These are phyloP conservation scores for Aurelia aurita DNA, from an alignment of 30 jellyfish, hydroid and myxozoan species.

Conservation along the genomic window DNA sequence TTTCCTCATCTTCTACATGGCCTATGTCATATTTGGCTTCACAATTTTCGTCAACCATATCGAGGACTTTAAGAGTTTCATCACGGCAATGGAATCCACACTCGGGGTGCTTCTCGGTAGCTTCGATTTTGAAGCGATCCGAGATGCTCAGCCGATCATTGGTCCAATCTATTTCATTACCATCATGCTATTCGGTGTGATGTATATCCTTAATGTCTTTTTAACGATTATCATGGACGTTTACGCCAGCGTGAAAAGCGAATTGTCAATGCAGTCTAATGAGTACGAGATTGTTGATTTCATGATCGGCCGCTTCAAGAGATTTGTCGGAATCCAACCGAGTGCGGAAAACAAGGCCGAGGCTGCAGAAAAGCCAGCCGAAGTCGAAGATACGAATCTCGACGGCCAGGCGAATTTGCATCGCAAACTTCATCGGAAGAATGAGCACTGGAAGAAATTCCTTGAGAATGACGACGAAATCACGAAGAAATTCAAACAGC, in stretches of 20 bases:
- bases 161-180: conserved; percentile 91
- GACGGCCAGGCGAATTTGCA: not conserved
- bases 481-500: conserved; percentile 81
- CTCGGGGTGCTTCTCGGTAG: conserved; percentile 92
- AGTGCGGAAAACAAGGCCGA: conserved; percentile 68
- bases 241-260: conserved; percentile 91
- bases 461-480: conserved; percentile 72
- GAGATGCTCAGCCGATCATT: conserved; percentile 82
- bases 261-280: conserved; percentile 76
- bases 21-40: conserved; percentile 85
- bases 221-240: conserved; percentile 95
- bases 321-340: conserved; percentile 81
- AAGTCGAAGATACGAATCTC: conserved; percentile 13
- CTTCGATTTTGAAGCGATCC: conserved; percentile 79
- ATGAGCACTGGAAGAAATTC: conserved; percentile 49
- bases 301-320: conserved; percentile 87
- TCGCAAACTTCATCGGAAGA: conserved; percentile 32
- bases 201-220: conserved; percentile 96
- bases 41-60: conserved; percentile 87
- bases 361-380: conserved; percentile 20
- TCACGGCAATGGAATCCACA: conserved; percentile 90
- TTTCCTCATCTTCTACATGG: conserved; percentile 83
- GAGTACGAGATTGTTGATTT: conserved; percentile 97
- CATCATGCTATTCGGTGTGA: conserved; percentile 92
- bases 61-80: conserved; percentile 73